phyloP scores from a whole-genome alignment of 2,797 vertebrate genomes.

The Okamejei kenojei region DNA sequence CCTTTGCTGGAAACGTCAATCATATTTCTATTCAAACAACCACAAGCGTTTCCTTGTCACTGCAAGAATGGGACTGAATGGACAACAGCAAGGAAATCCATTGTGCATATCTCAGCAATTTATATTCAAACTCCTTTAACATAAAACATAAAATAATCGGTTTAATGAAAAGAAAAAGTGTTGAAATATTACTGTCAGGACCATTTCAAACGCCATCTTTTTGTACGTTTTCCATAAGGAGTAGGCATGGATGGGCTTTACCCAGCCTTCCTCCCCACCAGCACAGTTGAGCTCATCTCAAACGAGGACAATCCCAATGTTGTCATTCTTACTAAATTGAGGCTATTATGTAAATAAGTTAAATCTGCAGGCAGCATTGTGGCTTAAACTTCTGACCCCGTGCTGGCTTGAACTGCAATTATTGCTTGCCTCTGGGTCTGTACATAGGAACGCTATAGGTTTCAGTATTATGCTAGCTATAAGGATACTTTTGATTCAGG shows the following conservation, averaged over 20 bases:
- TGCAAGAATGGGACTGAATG: too few species aligned
- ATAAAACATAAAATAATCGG: background rate
- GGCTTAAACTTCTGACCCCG: slow-evolving; percentile 21
- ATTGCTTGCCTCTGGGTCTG: background rate
- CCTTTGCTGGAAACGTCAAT: too few species aligned
- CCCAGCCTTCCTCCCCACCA: background rate
- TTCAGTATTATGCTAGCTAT: slow-evolving; percentile 20
- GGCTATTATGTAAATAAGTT: slow-evolving; percentile 3
- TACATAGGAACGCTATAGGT: background rate
- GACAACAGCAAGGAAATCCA: background rate
- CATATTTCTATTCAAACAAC: too few species aligned
- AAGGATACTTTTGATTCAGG: background rate
- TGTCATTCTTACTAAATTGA: background rate
- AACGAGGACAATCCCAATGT: background rate
- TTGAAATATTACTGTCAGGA: background rate
- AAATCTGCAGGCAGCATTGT: background rate
- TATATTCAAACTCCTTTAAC: background rate
- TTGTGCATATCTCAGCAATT: background rate
- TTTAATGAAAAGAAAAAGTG: background rate
- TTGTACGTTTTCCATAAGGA: background rate
- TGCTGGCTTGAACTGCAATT: slow-evolving; percentile 1
- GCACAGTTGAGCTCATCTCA: background rate
- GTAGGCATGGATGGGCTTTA: background rate
- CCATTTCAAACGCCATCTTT: background rate
- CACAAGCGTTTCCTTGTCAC: too few species aligned